Base-by-base conservation (phyloP, 2,113 vertebrate species). In the Sinocyclocheilus anshuiensis region DNA sequence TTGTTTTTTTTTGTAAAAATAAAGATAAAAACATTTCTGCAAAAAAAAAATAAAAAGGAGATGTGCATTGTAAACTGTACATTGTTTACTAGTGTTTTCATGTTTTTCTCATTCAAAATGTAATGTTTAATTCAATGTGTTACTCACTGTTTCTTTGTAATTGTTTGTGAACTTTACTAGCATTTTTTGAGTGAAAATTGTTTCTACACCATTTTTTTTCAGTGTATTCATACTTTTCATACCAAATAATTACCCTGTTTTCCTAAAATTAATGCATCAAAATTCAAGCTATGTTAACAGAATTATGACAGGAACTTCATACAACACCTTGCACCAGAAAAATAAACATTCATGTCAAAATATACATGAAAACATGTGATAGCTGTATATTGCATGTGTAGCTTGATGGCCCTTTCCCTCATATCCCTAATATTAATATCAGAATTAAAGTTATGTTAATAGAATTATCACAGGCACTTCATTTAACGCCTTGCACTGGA, bases 401-500 rank as follows among this genome's bases (percentile, higher is more conserved):
- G 24, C 63, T 65, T 26, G 24, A 65, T 65, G 24, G 63, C n/a
- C 24, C 24, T 65, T 65, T 65, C 13, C 1, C 1, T 11, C 63
- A 22, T 59, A 2, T 57, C 55, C 55, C 55, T 8, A 8, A 57
- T 57, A 57, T 57, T 57, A 59, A 55, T 22, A 59, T 59, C 57
- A 22, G 57, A 22, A 22, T 22, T 59, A 7, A 59, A 59, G 20
- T 8, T 59, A 22, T 72, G 61, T 16, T 81, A 85, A 86, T 79
- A 88, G 83, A 91, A 89, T 86, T 87, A 90, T 92, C 71, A 85
- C 83, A 77, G 42, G 72, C 63, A 61, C 87, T 92, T 92, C 86
- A 90, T 91, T 91, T 91, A 89, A 92, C 87, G 89, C 80, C 84
- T 83, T 88, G 86, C 80, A 77, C 45, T 15, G 89, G 86, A 91